Evolutionary conservation across 2,888 invertebrate genomes (phyloP), one percentile per base, ranked within the genome.

Genomic region (Apamea epomidion): DNA sequence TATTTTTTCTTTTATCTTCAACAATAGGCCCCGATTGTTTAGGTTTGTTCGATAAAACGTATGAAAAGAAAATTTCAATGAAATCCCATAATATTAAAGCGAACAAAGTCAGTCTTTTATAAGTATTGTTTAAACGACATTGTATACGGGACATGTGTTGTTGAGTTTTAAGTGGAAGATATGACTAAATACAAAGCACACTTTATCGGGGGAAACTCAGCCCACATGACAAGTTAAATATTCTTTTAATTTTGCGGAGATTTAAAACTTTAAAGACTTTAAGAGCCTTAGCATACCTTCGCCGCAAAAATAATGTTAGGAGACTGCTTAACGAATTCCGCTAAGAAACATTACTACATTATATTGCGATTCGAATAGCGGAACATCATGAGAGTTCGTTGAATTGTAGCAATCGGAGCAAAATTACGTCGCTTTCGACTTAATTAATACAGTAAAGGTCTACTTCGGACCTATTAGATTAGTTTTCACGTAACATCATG

Each of bases 91-190:
- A 18, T 76, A 37, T 21, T 37, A 48, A 42, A 37, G 32, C 12
- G 62, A 74, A 84, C 82, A 71, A 86, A 60, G 51, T 58, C 10
- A 32, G 58, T 64, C 65, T 80, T n/a, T 58, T n/a, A 60, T 25
- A 25, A 18, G 42, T 72, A 83, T 74, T 80, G 85, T 82, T 74
- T 74, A 60, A 76, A 54, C 12, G 37, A 54, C n/a, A 58, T 85
- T 75, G 51, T 75, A 25, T 75, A 21, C 10, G n/a, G 12, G 7
- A 14, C 8, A 1, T 76, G 37, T 62, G 71, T 69, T 83, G 21
- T 76, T 25, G 25, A n/a, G 32, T 37, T 45, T 69, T 54, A 42
- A 64, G 64, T 60, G 21, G 60, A 67, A 67, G 29, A n/a, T 48
- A 64, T 58, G 29, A n/a, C 7, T 54, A 2, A 42, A 71, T 21